phyloP scores from a whole-genome alignment of 2,113 vertebrate species.

The Pseudonaja textilis region DNA sequence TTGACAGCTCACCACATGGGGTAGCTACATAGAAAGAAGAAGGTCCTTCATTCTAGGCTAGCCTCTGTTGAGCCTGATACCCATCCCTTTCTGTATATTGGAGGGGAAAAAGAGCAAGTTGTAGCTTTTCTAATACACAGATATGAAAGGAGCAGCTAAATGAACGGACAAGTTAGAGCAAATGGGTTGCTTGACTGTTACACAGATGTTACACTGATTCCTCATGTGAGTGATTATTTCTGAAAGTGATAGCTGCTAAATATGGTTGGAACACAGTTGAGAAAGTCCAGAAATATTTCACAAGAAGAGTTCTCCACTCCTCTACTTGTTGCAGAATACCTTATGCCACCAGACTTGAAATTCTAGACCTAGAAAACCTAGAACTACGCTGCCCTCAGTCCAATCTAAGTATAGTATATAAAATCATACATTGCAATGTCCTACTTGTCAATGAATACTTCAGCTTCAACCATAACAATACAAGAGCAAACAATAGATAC shows the following conservation, averaged over 20 bases:
- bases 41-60: background rate
- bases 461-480: no score
- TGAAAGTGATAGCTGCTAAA: background rate
- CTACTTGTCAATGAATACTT: no score
- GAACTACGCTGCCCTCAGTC: no score
- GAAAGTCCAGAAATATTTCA: no score
- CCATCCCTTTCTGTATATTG: background rate
- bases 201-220: background rate
- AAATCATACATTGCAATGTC: no score
- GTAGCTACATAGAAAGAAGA: background rate
- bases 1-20: background rate
- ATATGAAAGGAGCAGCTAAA: background rate
- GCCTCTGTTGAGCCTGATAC: background rate
- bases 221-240: background rate
- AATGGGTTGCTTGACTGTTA: background rate
- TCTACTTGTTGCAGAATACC: no score
- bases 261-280: background rate
- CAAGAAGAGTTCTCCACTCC: no score
- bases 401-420: no score
- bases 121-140: background rate
- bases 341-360: no score
- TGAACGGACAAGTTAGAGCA: background rate
- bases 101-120: background rate
- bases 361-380: no score
- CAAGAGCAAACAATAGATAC: no score